Percentiles rank a stretch among this genome's conserved stretches.
Evolutionary conservation across 2,113 vertebrate genomes (phyloP).

Genomic region (Chaetorhynchus papuensis): DNA sequence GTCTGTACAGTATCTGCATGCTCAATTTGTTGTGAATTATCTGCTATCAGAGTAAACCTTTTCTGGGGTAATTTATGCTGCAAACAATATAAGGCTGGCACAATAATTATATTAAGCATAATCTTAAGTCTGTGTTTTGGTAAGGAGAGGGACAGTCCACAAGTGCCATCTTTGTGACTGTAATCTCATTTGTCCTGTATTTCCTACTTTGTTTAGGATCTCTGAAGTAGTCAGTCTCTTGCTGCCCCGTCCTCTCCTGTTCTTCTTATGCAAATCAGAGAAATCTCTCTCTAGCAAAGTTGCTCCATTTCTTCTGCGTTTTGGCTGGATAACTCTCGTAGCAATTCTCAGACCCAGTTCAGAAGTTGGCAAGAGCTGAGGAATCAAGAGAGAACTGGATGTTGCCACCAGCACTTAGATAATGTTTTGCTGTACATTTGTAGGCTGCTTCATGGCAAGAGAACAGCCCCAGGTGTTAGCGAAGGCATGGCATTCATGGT

Average conservation of each 20-base stretch:
- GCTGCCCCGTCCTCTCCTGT: not conserved
- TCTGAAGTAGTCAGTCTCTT: not conserved
- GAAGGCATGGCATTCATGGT: not conserved
- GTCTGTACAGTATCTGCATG: fast-evolving
- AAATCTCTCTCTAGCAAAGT: not conserved
- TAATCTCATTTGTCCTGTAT: not conserved
- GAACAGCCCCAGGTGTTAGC: not conserved
- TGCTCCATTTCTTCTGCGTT: not conserved
- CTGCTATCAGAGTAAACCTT: not conserved
- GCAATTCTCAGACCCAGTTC: not conserved
- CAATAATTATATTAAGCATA: not conserved
- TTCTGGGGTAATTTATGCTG: not conserved
- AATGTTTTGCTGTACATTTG: not conserved
- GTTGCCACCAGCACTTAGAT: not conserved
- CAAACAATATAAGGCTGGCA: not conserved
- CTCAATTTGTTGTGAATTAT: not conserved
- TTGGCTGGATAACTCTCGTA: not conserved
- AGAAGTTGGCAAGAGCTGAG: not conserved
- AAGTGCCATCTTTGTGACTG: not conserved
- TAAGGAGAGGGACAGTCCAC: not conserved
- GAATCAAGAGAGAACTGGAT: fast-evolving
- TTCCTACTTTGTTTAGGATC: not conserved
- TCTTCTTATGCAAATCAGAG: not conserved
- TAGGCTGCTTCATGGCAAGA: not conserved
- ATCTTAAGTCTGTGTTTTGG: not conserved